phyloP scores from a whole-genome alignment of 1,140 invertebrate species.

The Brachionus plicatilis region DNA sequence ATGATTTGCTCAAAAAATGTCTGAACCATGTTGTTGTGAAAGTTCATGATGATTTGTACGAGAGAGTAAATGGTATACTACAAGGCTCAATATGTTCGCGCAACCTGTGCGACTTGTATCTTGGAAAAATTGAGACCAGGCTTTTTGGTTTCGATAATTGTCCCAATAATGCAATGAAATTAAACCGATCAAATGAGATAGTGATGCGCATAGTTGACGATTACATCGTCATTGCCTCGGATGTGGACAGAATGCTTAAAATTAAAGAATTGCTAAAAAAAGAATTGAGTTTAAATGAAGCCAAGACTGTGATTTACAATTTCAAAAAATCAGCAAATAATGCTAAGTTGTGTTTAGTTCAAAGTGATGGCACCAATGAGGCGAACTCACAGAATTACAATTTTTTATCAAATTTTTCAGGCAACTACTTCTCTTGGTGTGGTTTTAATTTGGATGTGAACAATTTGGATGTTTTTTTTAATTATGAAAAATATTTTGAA shows the following conservation, averaged over 20 bases:
- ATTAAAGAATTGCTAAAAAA: constrained; percentile 12
- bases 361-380: not conserved
- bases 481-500: constrained; percentile 37
- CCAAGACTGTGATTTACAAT: not conserved
- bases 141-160: not conserved
- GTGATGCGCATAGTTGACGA: constrained; percentile 31
- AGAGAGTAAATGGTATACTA: constrained; percentile 19
- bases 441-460: constrained; percentile 21
- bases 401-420: constrained; percentile 22
- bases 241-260: not conserved
- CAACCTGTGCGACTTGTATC: constrained; percentile 23
- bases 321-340: not conserved
- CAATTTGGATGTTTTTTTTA: constrained; percentile 30
- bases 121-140: constrained; percentile 5
- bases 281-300: not conserved
- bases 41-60: constrained; percentile 32
- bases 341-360: not conserved
- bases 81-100: constrained; percentile 22
- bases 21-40: constrained; percentile 27
- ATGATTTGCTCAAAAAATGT: constrained; percentile 31
- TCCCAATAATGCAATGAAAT: not conserved
- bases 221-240: not conserved
- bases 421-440: constrained; percentile 20
- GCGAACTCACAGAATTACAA: not conserved
- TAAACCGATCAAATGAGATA: constrained; percentile 16